Percentiles rank a stretch among this genome's conserved stretches.
Conservation (phyloP, 1,140 invertebrate species). For the Apis cerana region DNA sequence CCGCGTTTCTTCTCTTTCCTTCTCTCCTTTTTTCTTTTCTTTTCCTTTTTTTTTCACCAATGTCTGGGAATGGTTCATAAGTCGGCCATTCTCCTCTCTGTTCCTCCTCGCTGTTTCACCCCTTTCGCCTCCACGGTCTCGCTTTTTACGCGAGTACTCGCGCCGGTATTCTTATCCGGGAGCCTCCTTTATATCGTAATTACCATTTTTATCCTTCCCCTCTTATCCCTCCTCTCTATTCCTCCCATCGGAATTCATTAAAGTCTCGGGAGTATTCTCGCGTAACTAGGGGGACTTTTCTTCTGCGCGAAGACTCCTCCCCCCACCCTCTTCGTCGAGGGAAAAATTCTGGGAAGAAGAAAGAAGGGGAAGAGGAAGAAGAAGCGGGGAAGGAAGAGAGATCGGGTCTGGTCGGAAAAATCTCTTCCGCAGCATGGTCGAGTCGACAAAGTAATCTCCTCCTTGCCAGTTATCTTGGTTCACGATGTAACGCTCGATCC, state of each 20-base stretch:
- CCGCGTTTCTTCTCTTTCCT: conserved; percentile 2
- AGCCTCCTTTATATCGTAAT: conserved; percentile 78
- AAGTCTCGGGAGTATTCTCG: conserved; percentile 70
- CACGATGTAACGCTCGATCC: conserved; percentile 31
- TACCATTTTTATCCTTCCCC: conserved; percentile 78
- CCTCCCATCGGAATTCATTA: conserved; percentile 79
- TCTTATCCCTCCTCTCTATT: conserved; percentile 55
- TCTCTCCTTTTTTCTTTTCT: conserved; percentile 25
- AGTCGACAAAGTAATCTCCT: conserved; percentile 56
- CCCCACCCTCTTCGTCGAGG: conserved; percentile 12
- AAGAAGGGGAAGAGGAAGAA: not conserved
- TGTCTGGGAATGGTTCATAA: conserved; percentile 64
- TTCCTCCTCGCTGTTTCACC: not conserved
- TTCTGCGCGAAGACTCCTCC: conserved; percentile 40
- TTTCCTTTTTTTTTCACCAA: conserved; percentile 25
- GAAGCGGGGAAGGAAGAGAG: not conserved
- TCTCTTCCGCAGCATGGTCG: conserved; percentile 36
- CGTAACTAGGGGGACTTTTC: conserved; percentile 72
- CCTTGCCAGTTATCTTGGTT: conserved; percentile 43
- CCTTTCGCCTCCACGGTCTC: not conserved
- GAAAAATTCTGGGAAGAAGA: conserved; percentile 52
- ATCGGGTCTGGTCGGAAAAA: conserved; percentile 51
- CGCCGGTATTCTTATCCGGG: conserved; percentile 72
- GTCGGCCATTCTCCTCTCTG: conserved; percentile 57
- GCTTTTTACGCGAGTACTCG: conserved; percentile 43